Conservation (phyloP, 2,888 invertebrate genomes). For the Athrips mouffetella region DNA sequence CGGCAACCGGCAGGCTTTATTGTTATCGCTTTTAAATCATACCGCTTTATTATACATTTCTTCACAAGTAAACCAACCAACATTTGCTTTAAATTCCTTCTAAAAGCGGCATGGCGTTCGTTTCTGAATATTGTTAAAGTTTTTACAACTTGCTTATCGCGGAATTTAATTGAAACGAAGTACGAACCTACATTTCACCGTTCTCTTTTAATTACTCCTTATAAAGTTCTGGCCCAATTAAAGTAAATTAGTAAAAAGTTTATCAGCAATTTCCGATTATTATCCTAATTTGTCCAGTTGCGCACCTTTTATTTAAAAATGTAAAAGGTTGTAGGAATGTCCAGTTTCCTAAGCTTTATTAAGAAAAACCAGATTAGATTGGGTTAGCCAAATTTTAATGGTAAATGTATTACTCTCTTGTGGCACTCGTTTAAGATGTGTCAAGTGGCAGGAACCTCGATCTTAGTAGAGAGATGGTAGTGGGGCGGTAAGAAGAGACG, state of each 20-base stretch:
- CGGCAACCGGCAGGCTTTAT: slow-evolving; percentile 24
- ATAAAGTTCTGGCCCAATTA: background rate
- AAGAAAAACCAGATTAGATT: slow-evolving; percentile 43
- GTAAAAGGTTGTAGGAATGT: too few relatives aligned
- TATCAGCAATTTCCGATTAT: background rate
- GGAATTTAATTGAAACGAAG: background rate
- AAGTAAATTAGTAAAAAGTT: slow-evolving; percentile 14
- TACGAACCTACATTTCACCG: background rate
- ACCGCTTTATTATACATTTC: slow-evolving; percentile 18
- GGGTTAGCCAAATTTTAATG: slow-evolving; percentile 41
- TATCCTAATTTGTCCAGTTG: background rate
- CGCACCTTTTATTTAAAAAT: too few relatives aligned
- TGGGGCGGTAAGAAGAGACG: slow-evolving; percentile 13
- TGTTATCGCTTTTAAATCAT: slow-evolving; percentile 28
- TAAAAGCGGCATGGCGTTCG: background rate
- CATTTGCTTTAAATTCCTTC: slow-evolving; percentile 1
- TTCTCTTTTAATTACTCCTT: background rate
- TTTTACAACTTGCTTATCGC: background rate
- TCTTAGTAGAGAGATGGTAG: slow-evolving; percentile 38
- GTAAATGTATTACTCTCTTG: slow-evolving; percentile 49
- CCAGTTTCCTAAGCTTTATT: slow-evolving; percentile 17
- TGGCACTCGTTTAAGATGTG: slow-evolving; percentile 50
- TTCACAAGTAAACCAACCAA: slow-evolving; percentile 8
- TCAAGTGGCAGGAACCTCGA: slow-evolving; percentile 52
- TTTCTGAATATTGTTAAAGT: background rate